Base-by-base conservation (phyloP, 2,113 vertebrate species). In the Phaethornis superciliosus region DNA sequence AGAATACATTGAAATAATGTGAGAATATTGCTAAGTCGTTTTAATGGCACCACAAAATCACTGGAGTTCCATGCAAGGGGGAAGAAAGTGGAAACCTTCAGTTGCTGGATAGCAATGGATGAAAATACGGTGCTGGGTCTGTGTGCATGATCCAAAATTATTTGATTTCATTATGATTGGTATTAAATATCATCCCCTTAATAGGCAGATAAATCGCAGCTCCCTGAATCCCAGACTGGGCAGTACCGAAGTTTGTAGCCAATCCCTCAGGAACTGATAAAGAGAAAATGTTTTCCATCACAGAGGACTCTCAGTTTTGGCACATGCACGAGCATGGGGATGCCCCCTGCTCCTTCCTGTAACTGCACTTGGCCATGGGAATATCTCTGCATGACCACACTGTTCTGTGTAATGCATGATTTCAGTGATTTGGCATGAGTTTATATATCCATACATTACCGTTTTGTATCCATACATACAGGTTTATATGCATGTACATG, bases 291-390 rank as follows among this genome's bases (percentile, higher is more conserved):
- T 28, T 32, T 40, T 40, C 40, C 40, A 40, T 12, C 10, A 12
- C 9, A 54, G 28, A 59, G 10, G 8, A n/a, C 14, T 14, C 14
- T 42, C 1, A 0, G 8, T 17, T 72, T 69, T 49, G 30, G 35
- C 32, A 79, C 1, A 1, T 35, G 23, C 0, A 0, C 8, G 32
- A 83, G 30, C 17, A 30, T 0, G 0, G 28, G 11, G 18, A 12
- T 49, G 1, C 20, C 20, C 76, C 11, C 49, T 42, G 19, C 52
- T 49, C n/a, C 10, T 58, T 27, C 15, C 58, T 51, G 33, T 35
- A 62, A 9, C 18, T 1, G 13, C 18, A 56, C 8, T n/a, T 40
- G 10, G 28, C n/a, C 65, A 27, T 0, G 0, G 44, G 58, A 35
- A 6, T 49, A n/a, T 13, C 28, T 42, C 54, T n/a, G 40, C 58